Conservation (phyloP, 1,140 invertebrate species). For the Drosophila seguyi region DNA sequence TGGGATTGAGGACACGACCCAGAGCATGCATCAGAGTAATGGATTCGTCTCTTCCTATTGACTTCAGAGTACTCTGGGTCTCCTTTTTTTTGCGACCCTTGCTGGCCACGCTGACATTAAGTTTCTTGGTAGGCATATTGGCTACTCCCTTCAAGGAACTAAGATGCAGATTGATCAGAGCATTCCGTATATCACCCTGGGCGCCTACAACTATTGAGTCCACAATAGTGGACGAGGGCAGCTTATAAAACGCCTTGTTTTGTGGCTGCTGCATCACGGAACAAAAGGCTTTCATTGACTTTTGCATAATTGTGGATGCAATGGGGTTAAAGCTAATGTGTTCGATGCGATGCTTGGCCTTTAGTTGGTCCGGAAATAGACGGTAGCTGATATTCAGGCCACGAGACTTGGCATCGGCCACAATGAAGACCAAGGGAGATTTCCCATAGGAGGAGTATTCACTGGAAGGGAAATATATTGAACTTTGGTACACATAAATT, state of each 20-base stretch:
- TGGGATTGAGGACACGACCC: slow-evolving; percentile 91
- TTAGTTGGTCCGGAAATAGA: slow-evolving; percentile 88
- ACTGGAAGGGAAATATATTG: slow-evolving; percentile 74
- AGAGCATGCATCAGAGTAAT: slow-evolving; percentile 90
- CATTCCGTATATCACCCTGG: slow-evolving; percentile 90
- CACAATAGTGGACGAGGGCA: slow-evolving; percentile 86
- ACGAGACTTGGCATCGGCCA: slow-evolving; percentile 88
- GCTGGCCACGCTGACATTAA: slow-evolving; percentile 19
- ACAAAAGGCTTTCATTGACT: slow-evolving; percentile 88
- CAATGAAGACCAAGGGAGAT: slow-evolving; percentile 90
- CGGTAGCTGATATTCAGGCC: slow-evolving; percentile 87
- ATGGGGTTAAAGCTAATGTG: slow-evolving; percentile 90
- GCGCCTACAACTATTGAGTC: slow-evolving; percentile 89
- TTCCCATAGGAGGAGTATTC: slow-evolving; percentile 88
- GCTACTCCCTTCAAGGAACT: slow-evolving; percentile 88
- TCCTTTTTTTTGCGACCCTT: slow-evolving; percentile 65
- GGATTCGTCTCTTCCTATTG: slow-evolving; percentile 88
- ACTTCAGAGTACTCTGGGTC: slow-evolving; percentile 84
- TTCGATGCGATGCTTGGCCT: slow-evolving; percentile 87
- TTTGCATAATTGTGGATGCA: slow-evolving; percentile 88
- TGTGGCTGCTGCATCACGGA: slow-evolving; percentile 85
- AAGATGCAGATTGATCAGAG: slow-evolving; percentile 90
- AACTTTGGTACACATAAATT: background rate
- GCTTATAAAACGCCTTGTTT: slow-evolving; percentile 85
- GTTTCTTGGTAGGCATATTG: slow-evolving; percentile 57